These are phyloP conservation scores for Lordiphosa mommai DNA, from an alignment of 1,140 invertebrate species.

Conservation along the genomic window DNA sequence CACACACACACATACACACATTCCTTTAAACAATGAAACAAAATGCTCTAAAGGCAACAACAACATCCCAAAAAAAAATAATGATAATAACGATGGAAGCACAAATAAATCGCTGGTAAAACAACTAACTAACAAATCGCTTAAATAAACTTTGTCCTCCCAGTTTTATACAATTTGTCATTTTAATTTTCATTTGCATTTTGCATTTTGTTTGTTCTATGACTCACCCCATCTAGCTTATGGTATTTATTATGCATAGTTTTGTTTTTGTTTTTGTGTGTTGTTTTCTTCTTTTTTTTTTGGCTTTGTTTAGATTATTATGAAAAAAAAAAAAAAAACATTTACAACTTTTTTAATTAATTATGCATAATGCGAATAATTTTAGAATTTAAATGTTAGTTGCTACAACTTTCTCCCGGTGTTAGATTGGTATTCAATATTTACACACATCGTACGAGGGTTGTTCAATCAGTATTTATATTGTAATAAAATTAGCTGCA, in stretches of 20 bases:
- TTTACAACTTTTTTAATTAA: conserved; percentile 40
- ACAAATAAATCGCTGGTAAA: conserved; percentile 8
- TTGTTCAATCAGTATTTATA: too few species aligned
- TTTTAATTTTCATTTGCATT: conserved; percentile 40
- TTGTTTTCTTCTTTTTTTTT: conserved; percentile 51
- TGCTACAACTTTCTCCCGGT: conserved; percentile 10
- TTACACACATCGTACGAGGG: too few species aligned
- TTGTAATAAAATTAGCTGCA: too few species aligned
- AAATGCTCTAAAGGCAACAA: too few species aligned
- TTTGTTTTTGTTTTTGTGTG: conserved; percentile 56
- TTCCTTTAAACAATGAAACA: too few species aligned
- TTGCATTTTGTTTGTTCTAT: conserved; percentile 50
- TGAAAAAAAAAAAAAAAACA: too few species aligned
- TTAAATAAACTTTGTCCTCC: conserved; percentile 71
- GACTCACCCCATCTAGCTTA: background rate
- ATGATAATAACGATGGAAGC: background rate
- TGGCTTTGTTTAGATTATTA: conserved; percentile 31
- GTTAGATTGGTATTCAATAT: conserved; percentile 22
- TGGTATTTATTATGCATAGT: conserved; percentile 65
- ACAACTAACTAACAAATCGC: conserved; percentile 62
- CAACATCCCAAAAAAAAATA: too few species aligned
- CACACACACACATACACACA: too few species aligned
- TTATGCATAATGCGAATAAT: conserved; percentile 44
- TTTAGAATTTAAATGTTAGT: conserved; percentile 37
- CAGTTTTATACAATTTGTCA: conserved; percentile 63